Base-by-base conservation (phyloP, 2,888 invertebrate genomes). In the Sericinus montela region DNA sequence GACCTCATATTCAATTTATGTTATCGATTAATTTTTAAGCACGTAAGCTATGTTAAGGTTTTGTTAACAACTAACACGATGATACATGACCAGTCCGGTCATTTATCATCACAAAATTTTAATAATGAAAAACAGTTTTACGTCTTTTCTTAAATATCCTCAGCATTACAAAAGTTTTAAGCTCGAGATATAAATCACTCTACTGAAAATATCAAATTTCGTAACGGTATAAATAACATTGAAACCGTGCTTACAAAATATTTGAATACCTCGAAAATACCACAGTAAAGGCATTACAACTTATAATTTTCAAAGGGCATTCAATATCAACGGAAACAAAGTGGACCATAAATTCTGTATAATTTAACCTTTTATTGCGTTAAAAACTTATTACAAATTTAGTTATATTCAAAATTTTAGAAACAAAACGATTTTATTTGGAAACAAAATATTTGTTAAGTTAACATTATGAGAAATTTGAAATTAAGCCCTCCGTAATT, bases 341-440 rank as follows among this genome's bases (percentile, higher is more conserved):
- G 62, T 62, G 57, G 56, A 56, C 60, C 55, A 69, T 76, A 75
- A 76, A 74, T 75, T 68, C 58, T 55, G 52, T 60, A 65, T 71
- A 71, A 71, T 67, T 63, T 65, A 59, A 56, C 61, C 63, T 67
- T 71, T 62, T 61, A 51, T 53, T 62, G 62, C 55, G 59, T 37
- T 16, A 16, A 56, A 45, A 52, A 52, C 55, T 47, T 32, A 45
- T 58, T 53, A 53, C 54, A 51, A 54, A n/a, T n/a, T n/a, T 44
- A 51, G 48, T 54, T 57, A 54, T 49, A 48, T 46, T 16, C 29
- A 16, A 9, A 44, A 29, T 29, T 45, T 29, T 37, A 16, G 14
- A 36, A 44, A 7, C 3, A 15, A 36, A 36, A 9, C 4, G 28
- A 10, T 25, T 28, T 4, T 34, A 34, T 39, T 39, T 25, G 9